Percentiles rank a stretch among this genome's conserved stretches.
Conservation (phyloP, 2,888 invertebrate species). For the Cephus sareptanus region DNA sequence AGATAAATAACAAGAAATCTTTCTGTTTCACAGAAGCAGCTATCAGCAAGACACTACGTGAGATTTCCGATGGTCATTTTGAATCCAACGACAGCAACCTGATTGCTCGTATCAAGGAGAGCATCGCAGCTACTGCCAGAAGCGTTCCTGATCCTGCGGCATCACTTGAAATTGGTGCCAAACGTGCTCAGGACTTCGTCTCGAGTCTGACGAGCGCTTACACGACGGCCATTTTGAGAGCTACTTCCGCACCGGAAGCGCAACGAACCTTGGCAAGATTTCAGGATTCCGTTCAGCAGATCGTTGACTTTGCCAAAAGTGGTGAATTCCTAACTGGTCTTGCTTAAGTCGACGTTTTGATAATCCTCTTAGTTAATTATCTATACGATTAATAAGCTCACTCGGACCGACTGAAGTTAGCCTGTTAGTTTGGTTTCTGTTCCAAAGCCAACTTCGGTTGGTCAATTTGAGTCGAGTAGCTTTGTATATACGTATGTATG, state of each 20-base stretch:
- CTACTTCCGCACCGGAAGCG: constrained; percentile 40
- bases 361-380: not conserved
- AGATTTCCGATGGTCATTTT: constrained; percentile 31
- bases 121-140: constrained; percentile 38
- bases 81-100: constrained; percentile 36
- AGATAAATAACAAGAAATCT: not conserved
- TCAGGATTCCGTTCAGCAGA: constrained; percentile 43
- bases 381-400: not conserved
- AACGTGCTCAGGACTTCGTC: constrained; percentile 44
- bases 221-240: constrained; percentile 47
- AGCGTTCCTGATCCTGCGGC: constrained; percentile 31
- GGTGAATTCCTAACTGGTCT: constrained; percentile 29
- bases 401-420: not conserved
- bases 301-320: constrained; percentile 47
- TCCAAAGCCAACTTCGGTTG: not conserved
- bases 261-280: constrained; percentile 40
- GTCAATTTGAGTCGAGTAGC: not conserved
- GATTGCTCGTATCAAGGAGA: constrained; percentile 39
- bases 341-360: not conserved
- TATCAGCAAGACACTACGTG: constrained; percentile 28
- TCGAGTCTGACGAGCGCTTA: constrained; percentile 49
- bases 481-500: not conserved
- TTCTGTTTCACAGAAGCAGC: constrained; percentile 14
- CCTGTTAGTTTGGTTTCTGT: not conserved
- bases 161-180: constrained; percentile 44